Evolutionary conservation across 2,113 vertebrate species (phyloP).

Genomic region (Melanerpes aurifrons): DNA sequence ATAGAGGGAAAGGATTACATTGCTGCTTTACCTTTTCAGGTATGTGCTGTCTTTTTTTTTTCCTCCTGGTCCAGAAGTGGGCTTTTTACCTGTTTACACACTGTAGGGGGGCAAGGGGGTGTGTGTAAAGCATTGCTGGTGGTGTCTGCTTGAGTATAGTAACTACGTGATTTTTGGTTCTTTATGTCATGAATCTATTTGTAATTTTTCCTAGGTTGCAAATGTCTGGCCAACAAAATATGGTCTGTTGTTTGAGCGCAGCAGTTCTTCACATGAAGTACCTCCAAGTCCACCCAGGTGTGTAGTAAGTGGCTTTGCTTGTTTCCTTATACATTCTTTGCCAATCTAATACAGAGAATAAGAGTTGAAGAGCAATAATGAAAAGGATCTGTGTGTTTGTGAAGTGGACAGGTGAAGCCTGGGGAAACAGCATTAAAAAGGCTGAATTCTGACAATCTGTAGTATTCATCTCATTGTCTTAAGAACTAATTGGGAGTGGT

Average conservation of each 20-base stretch:
- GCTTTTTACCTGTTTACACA: fast-evolving
- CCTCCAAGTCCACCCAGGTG: slow-evolving; percentile 86
- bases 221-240: slow-evolving; percentile 94
- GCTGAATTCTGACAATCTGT: too few species aligned
- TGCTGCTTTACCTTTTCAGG: slow-evolving; percentile 95
- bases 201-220: slow-evolving; percentile 80
- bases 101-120: background rate
- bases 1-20: slow-evolving; percentile 95
- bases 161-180: too few species aligned
- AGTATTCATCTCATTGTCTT: background rate
- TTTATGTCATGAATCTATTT: background rate
- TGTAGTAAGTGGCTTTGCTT: background rate
- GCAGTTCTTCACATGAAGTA: slow-evolving; percentile 83
- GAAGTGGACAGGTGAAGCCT: fast-evolving
- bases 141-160: background rate
- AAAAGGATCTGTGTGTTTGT: background rate
- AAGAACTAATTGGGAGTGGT: background rate
- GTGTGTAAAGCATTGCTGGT: background rate
- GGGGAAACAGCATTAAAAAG: background rate
- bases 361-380: background rate
- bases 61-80: too few species aligned
- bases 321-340: fast-evolving
- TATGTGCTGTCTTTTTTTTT: slow-evolving; percentile 43
- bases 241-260: slow-evolving; percentile 92
- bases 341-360: background rate